These are phyloP conservation scores for Stegophylla sp. DNA, from an alignment of 2,888 invertebrate genomes.

Conservation along the genomic window DNA sequence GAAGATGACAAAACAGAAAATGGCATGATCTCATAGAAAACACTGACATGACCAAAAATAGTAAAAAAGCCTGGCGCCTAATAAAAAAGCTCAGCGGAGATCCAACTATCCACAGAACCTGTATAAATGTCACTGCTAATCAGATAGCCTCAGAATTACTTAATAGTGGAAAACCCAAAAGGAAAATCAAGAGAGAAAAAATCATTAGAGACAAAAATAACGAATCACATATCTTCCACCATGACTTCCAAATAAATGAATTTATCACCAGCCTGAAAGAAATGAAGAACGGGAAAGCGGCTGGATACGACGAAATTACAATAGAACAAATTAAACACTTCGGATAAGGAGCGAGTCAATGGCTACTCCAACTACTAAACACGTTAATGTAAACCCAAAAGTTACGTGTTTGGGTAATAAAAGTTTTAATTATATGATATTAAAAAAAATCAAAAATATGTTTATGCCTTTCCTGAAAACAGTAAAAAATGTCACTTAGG, in stretches of 20 bases:
- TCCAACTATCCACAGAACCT: constrained; percentile 13
- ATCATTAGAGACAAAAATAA: constrained; percentile 30
- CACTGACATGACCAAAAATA: constrained; percentile 32
- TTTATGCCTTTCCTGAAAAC: no score
- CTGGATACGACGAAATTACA: constrained; percentile 44
- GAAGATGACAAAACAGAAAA: constrained; percentile 24
- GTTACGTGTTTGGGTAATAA: no score
- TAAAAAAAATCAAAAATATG: no score
- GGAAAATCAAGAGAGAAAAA: constrained; percentile 39
- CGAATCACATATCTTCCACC: constrained; percentile 8
- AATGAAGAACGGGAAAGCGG: constrained; percentile 30
- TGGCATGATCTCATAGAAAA: constrained; percentile 24
- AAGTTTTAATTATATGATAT: no score
- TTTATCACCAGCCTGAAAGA: constrained; percentile 16
- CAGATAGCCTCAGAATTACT: background rate
- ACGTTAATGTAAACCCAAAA: no score
- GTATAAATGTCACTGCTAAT: constrained; percentile 25
- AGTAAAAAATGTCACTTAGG: no score
- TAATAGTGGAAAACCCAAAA: constrained; percentile 10
- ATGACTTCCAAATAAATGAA: constrained; percentile 21
- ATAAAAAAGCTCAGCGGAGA: constrained; percentile 28
- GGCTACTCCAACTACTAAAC: constrained; percentile 30
- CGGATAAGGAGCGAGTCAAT: constrained; percentile 7
- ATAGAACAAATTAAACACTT: constrained; percentile 55
- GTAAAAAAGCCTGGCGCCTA: constrained; percentile 25